Evolutionary conservation across 2,113 vertebrate genomes (phyloP), one percentile per base, ranked within the genome.

Genomic region (Pelmatolapia mariae): DNA sequence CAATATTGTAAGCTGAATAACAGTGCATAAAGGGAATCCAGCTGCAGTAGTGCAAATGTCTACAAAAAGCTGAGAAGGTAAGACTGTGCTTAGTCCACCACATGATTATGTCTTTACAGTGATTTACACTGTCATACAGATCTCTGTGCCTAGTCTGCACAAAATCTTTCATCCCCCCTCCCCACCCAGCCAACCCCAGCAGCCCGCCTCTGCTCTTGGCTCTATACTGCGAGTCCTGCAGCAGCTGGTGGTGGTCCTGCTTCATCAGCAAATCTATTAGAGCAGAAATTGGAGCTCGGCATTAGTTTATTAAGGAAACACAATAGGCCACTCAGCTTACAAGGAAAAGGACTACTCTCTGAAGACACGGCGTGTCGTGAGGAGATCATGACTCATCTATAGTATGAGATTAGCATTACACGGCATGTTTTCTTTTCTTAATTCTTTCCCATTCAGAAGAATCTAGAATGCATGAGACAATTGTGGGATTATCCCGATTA

Each of bases 231-330:
- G 8, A 47, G 80, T 86, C 71, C 66, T 79, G 85, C 87, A 85
- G 78, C 84, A 87, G 87, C 83, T 90, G 89, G 40, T 84, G 80
- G 47, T 88, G 73, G 81, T 84, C 86, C 83, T 89, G 89, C 90
- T 91, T 87, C 78, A 87, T 93, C 90, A 93, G 89, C 85, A 93
- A 80, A 80, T 89, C 78, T 82, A 78, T 47, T 52, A 33, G 24
- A 66, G n/a, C 31, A 86, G 33, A 86, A 87, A 87, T 36, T 83
- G 80, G 19, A 82, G 73, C 76, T 71, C 81, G 36, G 89, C 82
- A 86, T 90, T 16, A 47, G 83, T 89, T 83, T 76, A 86, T 84
- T 90, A 83, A 63, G 56, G 53, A 40, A 80, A 78, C 29, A 88
- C 85, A 86, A 86, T 31, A 53, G 76, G 24, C 40, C 82, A 16